Conservation (phyloP, 2,888 invertebrate genomes). For the Ischnus inquisitorius region DNA sequence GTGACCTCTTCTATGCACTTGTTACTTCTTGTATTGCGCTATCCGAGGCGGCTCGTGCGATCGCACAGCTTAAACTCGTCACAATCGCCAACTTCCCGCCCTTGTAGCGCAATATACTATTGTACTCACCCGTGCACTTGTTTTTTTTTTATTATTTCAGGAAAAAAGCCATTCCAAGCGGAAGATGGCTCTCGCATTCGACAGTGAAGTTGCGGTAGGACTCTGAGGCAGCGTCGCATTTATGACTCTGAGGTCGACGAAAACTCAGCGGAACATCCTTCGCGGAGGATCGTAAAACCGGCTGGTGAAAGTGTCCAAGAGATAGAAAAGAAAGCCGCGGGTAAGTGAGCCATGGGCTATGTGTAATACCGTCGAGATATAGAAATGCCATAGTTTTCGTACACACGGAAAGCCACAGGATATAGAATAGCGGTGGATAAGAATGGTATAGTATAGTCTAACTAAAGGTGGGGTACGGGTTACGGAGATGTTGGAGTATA, state of each 20-base stretch:
- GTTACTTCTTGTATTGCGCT: too few relatives aligned
- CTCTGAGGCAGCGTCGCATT: constrained; percentile 51
- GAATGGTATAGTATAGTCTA: constrained; percentile 48
- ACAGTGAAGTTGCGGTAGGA: constrained; percentile 66
- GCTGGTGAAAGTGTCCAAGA: constrained; percentile 51
- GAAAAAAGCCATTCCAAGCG: background rate
- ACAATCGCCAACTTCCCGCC: too few relatives aligned
- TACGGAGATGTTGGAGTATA: constrained; percentile 66
- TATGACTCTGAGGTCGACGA: constrained; percentile 58
- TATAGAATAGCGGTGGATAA: constrained; percentile 56
- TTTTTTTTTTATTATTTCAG: background rate
- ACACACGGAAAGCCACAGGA: constrained; percentile 29
- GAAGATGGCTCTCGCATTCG: constrained; percentile 41
- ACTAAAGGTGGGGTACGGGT: constrained; percentile 73
- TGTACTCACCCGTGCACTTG: background rate
- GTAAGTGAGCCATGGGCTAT: constrained; percentile 39
- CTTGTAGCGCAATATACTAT: too few relatives aligned
- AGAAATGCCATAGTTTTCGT: constrained; percentile 53
- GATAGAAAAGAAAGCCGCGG: constrained; percentile 28
- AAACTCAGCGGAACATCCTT: constrained; percentile 63
- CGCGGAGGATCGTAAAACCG: constrained; percentile 61
- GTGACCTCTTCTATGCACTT: too few relatives aligned
- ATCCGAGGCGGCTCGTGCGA: too few relatives aligned
- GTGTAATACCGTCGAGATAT: constrained; percentile 40
- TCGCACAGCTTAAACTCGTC: too few relatives aligned